Evolutionary conservation across 2,888 invertebrate genomes (phyloP).

Genomic region (Aethes cnicana): DNA sequence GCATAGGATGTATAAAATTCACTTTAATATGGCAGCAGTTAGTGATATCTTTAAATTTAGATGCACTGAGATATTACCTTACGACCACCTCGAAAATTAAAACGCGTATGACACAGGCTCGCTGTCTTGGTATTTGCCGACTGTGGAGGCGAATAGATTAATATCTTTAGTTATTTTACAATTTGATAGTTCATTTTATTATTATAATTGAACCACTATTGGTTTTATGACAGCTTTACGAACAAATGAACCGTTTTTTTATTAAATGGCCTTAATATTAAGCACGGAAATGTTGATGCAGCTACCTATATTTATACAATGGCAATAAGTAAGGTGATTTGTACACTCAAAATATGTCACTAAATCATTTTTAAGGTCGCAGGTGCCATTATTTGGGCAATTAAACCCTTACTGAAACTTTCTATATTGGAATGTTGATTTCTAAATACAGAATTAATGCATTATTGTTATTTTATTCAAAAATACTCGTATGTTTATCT

Average conservation of each 20-base stretch:
- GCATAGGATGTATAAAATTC: constrained; percentile 10
- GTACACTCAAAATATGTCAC: neutral
- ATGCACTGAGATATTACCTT: constrained; percentile 18
- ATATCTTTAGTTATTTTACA: constrained; percentile 9
- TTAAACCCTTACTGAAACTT: constrained; percentile 12
- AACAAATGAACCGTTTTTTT: neutral
- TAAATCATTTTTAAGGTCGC: constrained; percentile 1
- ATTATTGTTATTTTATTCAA: constrained; percentile 1
- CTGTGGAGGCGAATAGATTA: too few species aligned
- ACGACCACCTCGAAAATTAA: too few species aligned
- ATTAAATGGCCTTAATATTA: too few species aligned
- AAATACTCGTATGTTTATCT: too few species aligned
- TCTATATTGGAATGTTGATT: constrained; percentile 20
- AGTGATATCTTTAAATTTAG: constrained; percentile 15
- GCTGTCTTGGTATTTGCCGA: too few species aligned
- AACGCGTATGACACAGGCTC: too few species aligned
- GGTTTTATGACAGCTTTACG: constrained; percentile 14
- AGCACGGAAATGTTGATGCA: too few species aligned
- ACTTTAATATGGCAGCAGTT: constrained; percentile 17
- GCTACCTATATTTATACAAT: too few species aligned
- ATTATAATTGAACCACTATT: constrained; percentile 4
- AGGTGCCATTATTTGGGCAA: constrained; percentile 27
- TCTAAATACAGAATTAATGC: constrained; percentile 22
- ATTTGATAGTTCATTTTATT: constrained; percentile 9
- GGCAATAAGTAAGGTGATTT: too few species aligned